Base-by-base conservation (phyloP, 2,797 vertebrate species). In the Melanotaenia boesemani region DNA sequence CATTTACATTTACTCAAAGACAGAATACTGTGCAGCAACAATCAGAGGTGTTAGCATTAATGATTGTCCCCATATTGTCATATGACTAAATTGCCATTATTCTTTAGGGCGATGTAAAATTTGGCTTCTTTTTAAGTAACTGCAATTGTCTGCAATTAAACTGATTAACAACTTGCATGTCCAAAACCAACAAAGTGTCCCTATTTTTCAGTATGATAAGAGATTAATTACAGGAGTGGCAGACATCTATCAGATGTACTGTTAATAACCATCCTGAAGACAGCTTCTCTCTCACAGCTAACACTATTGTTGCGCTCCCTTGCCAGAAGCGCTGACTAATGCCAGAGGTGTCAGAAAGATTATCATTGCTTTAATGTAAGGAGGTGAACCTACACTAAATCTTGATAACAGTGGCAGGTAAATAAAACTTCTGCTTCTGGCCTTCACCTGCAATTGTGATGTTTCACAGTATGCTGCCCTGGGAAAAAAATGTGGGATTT, bases 141-240 rank as follows among this genome's bases (percentile, higher is more conserved):
- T 74, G 81, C 72, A 84, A 73, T 28, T 16, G 66, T 50, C 67
- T 34, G 8, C 72, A 81, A 55, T 84, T 85, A 74, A 59, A 81
- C 72, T 86, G 83, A 89, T 85, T 83, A 81, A 90, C 86, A 81
- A 72, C 74, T 76, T 10, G 26, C 34, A 9, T 61, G 39, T 84
- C 63, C 76, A 58, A 67, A 83, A 79, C 67, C 72, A 41, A 60
- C 4, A 34, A 34, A 22, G 57, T 61, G 36, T 67, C 64, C 78
- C 82, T 86, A 67, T 88, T 81, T 73, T 77, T 90, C 84, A 83
- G 67, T 18, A 0, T 0, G 87, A 88, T 89, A 87, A 85, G 77
- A 73, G 67, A 77, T 76, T 76, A 64, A 78, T 86, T 70, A 74
- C 67, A 72, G 70, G 70, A 84, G 72, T 61, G 76, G 67, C 79